Evolutionary conservation across 2,113 vertebrate species (phyloP), one percentile per base, ranked within the genome.

Genomic region (Perccottus glenii): DNA sequence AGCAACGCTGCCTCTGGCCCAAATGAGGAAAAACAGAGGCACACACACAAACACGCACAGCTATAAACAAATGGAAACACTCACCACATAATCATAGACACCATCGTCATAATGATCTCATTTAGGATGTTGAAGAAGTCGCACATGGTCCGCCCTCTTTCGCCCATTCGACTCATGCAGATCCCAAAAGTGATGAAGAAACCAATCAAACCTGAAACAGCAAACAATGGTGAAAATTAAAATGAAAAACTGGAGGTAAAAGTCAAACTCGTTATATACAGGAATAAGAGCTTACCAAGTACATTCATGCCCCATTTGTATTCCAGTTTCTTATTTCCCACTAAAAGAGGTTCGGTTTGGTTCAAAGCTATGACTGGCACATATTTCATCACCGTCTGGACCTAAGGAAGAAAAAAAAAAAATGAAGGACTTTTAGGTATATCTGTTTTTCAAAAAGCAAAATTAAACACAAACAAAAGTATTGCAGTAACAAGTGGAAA

Each of bases 121-220:
- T 95, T 95, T 44, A 95, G 92, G 80, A 95, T 87, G 78, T 93
- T 94, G 89, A 94, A 95, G 92, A 95, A 94, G 16, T 94, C 93
- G 0, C 87, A 90, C 93, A 94, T 94, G 74, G 92, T 7, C 51
- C 89, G 92, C 4, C 92, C 93, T 0, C 90, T 86, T 66, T 93
- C 93, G 11, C 94, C 93, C 94, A 94, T 93, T 73, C 91, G 87
- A 56, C 94, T 83, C 92, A 95, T 94, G 78, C 88, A 93, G 66
- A 95, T 88, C 1, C 94, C 94, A 15, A 95, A 94, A 14, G 93
- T 89, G 76, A 95, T 94, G 89, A 95, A 94, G 89, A 95, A 94
- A 19, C 94, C 94, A 8, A 95, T 94, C 73, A 95, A 81, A 15
- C 94, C 94, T 67, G 43, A 64, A 6, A 9, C 42, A 43, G 42